phyloP scores from a whole-genome alignment of 2,797 vertebrate genomes.

The Tapera naevia region DNA sequence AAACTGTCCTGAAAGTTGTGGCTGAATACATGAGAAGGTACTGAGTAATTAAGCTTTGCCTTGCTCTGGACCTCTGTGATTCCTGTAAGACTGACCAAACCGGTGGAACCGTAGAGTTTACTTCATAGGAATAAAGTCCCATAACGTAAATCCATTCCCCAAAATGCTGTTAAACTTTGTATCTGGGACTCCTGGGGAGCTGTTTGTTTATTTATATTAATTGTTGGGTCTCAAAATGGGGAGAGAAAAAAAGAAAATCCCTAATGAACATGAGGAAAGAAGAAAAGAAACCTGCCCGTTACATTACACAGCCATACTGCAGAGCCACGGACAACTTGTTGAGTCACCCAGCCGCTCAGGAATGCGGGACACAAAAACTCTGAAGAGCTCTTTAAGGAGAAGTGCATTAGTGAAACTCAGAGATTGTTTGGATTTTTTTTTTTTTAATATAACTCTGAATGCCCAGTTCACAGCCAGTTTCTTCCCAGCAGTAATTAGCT shows the following conservation, averaged over 20 bases:
- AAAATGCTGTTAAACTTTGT: neutral
- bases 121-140: neutral
- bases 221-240: neutral
- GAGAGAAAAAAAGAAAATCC: too few relatives aligned
- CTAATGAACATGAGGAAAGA: neutral
- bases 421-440: neutral
- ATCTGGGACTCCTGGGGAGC: neutral
- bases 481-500: neutral
- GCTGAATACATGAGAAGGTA: neutral
- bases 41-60: accelerated
- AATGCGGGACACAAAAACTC: neutral
- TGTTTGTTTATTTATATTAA: neutral
- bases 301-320: neutral
- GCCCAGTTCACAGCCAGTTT: neutral
- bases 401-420: neutral
- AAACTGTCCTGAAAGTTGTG: neutral
- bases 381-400: neutral
- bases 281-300: neutral
- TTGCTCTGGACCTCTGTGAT: neutral
- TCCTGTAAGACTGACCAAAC: neutral
- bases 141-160: neutral
- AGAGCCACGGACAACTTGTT: neutral
- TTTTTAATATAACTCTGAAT: neutral
- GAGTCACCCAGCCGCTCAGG: neutral
- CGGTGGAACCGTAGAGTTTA: neutral